Base-by-base conservation (phyloP, 2,888 invertebrate species). In the Heliconius erato region DNA sequence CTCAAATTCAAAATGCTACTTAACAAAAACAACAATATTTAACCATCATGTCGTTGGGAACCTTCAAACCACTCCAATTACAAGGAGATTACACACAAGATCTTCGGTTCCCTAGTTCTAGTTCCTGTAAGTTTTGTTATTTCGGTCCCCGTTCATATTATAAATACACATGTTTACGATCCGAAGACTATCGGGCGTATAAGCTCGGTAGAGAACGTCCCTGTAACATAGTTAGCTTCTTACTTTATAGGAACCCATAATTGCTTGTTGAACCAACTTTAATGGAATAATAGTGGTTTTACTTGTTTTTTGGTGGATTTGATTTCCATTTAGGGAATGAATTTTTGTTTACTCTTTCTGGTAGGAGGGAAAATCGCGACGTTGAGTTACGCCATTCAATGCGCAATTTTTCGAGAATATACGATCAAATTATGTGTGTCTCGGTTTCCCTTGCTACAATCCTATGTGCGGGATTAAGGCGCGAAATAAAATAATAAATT, bases 111-210 rank as follows among this genome's bases (percentile, higher is more conserved):
- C 44, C 65, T 44, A 49, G 78, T 67, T 78, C 40, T 40, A 40
- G 40, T 11, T 67, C 28, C 44, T 78, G 67, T 67, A 68, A 78
- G 78, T 78, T 78, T 78, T 78, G 67, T 78, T 78, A 67, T 78
- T 78, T 67, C 78, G 67, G 78, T 67, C 78, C 67, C 26, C 26
- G 78, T 68, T 78, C 44, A 78, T 67, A 78, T 78, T 78, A 28
- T 78, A 78, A 78, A 78, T 78, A 78, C 67, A n/a, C 67, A 67
- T 78, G 78, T 78, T 78, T 78, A 78, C 49, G 65, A 12, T 44
- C 28, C 12, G 40, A 28, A 67, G 49, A 44, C 67, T 67, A 76
- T 67, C 49, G 78, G 6, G 67, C 19, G 49, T 28, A 68, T 78
- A 78, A 78, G 78, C 67, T 78, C 28, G 44, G 78, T 11, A 78